Base-by-base conservation (phyloP, 2,113 vertebrate genomes). In the Piprites chloris region DNA sequence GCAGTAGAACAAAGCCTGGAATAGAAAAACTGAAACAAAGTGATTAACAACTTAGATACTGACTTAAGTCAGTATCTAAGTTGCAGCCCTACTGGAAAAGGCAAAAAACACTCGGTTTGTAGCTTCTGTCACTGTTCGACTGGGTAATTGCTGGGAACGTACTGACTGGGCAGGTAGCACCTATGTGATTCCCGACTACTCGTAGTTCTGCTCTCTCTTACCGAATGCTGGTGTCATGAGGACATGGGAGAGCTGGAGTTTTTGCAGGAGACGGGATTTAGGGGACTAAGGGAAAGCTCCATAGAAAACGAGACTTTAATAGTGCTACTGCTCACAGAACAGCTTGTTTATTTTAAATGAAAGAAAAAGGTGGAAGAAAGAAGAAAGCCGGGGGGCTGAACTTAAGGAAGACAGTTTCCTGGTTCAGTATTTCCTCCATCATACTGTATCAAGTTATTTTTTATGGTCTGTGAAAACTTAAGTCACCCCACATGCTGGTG, bases 71-170 rank as follows among this genome's bases (percentile, higher is more conserved):
- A 59, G 52, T 4, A 58, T 28, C 28, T 46, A 53, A 78, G 26
- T 30, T 35, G 52, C 12, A 75, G 2, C 8, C 32, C 22, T 46
- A 3, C 19, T 27, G 61, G 62, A 90, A 81, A 72, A 78, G 46
- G 30, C 30, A 77, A n/a, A 3, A 59, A 67, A 63, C 24, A 28
- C 23, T 23, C 18, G 10, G 14, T 61, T 86, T 76, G 72, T 62
- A 59, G 28, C 44, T 84, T 69, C 41, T 74, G 41, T 20, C 37
- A 18, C 28, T 49, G 37, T 28, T 66, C 28, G 22, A 16, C 24
- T 23, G 49, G 30, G 41, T 16, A 27, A 44, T 61, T 50, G 42
- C 18, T 0, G 0, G 39, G 24, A 9, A 37, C 0, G 1, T 12
- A 58, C 9, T 19, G n/a, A 39, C 44, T 9, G 35, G 59, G 32